phyloP scores from a whole-genome alignment of 2,888 invertebrate genomes.

The Rotaria sp. region DNA sequence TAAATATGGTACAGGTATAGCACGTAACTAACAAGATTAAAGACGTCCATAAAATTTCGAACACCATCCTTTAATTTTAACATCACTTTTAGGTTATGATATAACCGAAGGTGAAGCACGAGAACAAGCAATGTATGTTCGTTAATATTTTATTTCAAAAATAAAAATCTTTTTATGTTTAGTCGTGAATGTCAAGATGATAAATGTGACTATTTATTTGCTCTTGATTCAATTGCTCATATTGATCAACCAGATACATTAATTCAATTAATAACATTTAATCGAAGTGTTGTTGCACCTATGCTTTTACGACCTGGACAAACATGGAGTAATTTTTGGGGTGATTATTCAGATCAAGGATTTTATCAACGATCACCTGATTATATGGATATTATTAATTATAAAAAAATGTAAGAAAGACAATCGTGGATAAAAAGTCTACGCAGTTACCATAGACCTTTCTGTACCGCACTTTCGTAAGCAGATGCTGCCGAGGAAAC shows the following conservation, averaged over 20 bases:
- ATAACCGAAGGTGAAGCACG: slow-evolving; percentile 64
- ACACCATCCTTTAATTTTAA: not conserved
- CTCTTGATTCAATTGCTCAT: slow-evolving; percentile 76
- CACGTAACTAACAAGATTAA: no score
- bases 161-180: slow-evolving; percentile 47
- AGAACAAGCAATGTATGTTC: slow-evolving; percentile 73
- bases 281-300: slow-evolving; percentile 73
- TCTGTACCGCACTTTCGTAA: no score
- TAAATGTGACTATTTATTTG: slow-evolving; percentile 74
- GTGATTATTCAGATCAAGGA: slow-evolving; percentile 77
- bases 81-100: slow-evolving; percentile 51
- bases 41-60: not conserved
- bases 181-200: slow-evolving; percentile 74
- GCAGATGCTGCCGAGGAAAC: no score
- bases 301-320: slow-evolving; percentile 73
- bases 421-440: no score
- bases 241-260: slow-evolving; percentile 70
- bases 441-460: no score
- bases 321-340: slow-evolving; percentile 98
- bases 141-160: not conserved
- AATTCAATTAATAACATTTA: slow-evolving; percentile 68
- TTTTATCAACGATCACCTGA: slow-evolving; percentile 89
- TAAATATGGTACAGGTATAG: no score
- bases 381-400: slow-evolving; percentile 85
- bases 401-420: slow-evolving; percentile 69